Base-by-base conservation (phyloP, 2,113 vertebrate species). In the Dicaeum eximium region DNA sequence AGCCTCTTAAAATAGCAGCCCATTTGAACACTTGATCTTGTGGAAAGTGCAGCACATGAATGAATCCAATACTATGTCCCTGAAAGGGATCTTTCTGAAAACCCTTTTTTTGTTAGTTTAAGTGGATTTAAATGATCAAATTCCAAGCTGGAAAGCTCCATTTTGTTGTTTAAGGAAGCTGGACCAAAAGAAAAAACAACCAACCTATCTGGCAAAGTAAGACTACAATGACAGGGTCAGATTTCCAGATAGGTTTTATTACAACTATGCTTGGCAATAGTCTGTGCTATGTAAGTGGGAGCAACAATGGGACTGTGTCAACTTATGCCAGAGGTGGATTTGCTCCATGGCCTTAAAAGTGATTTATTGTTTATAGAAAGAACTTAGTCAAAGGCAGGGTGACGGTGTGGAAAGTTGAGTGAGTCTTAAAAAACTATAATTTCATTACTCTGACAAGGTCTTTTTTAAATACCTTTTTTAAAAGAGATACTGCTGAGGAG, bases 171-270 rank as follows among this genome's bases (percentile, higher is more conserved):
- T 93, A 86, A 80, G 78, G 71, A 96, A 91, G 54, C 74, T 73
- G 33, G 54, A 70, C 25, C 10, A 51, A 87, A 30, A 53, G 31
- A 9, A n/a, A 58, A 51, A 28, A 58, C 54, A 66, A 38, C 18
- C 38, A 22, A 4, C 38, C 35, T 69, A 77, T 80, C 93, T 77
- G 58, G 62, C 48, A 91, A 84, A 96, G 18, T 62, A 73, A 58
- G 56, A 93, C 71, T 88, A 91, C 90, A 96, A 86, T 90, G 70
- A 84, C 37, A 77, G 88, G 93, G n/a, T 92, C 74, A 94, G 81
- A 92, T 96, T 95, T 94, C 81, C 54, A 80, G 88, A 94, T 37
- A 94, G 81, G 71, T 88, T 92, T 69, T 66, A 51, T 93, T 94
- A 93, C 79, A 92, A 91, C 80, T 44, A 22, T 21, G 45, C 71